Evolutionary conservation across 1,140 invertebrate species (phyloP).

Genomic region (Cecropterus lyciades): DNA sequence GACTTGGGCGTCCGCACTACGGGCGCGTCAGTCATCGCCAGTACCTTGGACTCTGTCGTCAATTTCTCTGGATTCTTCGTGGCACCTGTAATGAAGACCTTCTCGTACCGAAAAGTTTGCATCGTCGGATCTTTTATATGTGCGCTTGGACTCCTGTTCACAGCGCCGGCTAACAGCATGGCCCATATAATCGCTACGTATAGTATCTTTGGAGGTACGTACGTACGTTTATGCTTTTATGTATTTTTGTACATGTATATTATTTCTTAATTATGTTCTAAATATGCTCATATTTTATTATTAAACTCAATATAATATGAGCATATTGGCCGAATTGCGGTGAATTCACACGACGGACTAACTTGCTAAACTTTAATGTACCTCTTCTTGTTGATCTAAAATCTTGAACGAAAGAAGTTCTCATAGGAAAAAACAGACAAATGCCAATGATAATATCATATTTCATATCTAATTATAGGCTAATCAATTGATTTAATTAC

Average conservation of each 20-base stretch:
- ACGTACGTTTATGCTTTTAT: conserved; percentile 9
- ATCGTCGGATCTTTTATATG: conserved; percentile 87
- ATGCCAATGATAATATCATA: no score
- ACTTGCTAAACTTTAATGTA: no score
- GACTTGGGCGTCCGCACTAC: conserved; percentile 88
- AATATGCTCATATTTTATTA: no score
- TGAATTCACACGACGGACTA: no score
- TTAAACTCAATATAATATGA: no score
- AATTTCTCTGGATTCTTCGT: conserved; percentile 92
- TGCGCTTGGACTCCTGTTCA: conserved; percentile 87
- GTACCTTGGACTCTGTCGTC: conserved; percentile 89
- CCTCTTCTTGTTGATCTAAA: no score
- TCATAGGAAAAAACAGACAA: no score
- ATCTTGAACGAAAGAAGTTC: no score
- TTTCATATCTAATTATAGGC: no score
- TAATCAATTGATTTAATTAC: no score
- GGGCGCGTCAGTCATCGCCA: conserved; percentile 89
- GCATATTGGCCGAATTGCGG: no score
- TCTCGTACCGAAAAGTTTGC: conserved; percentile 90
- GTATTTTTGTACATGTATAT: background rate
- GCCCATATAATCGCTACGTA: conserved; percentile 89
- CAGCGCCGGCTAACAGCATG: conserved; percentile 89
- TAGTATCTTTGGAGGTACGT: conserved; percentile 90
- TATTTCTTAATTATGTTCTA: no score
- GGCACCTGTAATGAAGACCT: conserved; percentile 89